Percentiles rank a stretch among this genome's conserved stretches.
Evolutionary conservation across 2,888 invertebrate genomes (phyloP).

Genomic region (Thera britannica): DNA sequence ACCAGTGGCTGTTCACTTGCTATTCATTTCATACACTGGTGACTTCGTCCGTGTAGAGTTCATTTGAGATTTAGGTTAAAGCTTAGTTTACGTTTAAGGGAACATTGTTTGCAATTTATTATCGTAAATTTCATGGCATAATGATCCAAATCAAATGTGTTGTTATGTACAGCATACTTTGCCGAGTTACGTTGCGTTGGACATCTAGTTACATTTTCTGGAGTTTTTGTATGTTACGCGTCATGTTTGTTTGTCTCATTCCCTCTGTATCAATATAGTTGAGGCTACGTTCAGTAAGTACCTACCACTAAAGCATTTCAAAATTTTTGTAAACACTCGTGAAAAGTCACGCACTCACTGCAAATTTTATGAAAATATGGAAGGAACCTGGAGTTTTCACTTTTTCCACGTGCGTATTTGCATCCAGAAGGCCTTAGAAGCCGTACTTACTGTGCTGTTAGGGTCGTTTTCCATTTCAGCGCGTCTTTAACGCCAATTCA

Average conservation of each 20-base stretch:
- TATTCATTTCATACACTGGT: too few relatives aligned
- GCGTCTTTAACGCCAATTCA: slow-evolving; percentile 75
- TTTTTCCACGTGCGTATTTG: neutral
- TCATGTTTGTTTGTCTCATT: too few relatives aligned
- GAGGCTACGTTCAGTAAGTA: neutral
- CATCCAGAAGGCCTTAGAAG: slow-evolving; percentile 1
- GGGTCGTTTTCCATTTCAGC: slow-evolving; percentile 82
- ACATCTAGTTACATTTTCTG: neutral
- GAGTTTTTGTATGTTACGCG: neutral
- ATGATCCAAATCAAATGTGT: too few relatives aligned
- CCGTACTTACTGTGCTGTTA: slow-evolving; percentile 79
- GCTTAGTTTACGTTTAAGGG: too few relatives aligned
- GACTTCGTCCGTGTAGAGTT: neutral
- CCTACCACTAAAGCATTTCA: neutral
- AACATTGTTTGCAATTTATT: too few relatives aligned
- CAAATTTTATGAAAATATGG: neutral
- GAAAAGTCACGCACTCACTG: slow-evolving; percentile 11
- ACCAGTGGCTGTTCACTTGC: too few relatives aligned
- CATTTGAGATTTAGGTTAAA: neutral
- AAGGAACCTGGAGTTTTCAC: neutral
- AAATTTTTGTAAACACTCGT: slow-evolving; percentile 14
- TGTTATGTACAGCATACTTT: neutral
- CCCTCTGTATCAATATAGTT: neutral
- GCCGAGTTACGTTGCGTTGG: neutral
- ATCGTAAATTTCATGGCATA: too few relatives aligned